Percentiles rank a stretch among this genome's conserved stretches.
phyloP scores from a whole-genome alignment of 2,888 invertebrate genomes.

The Thymelicus acteon region DNA sequence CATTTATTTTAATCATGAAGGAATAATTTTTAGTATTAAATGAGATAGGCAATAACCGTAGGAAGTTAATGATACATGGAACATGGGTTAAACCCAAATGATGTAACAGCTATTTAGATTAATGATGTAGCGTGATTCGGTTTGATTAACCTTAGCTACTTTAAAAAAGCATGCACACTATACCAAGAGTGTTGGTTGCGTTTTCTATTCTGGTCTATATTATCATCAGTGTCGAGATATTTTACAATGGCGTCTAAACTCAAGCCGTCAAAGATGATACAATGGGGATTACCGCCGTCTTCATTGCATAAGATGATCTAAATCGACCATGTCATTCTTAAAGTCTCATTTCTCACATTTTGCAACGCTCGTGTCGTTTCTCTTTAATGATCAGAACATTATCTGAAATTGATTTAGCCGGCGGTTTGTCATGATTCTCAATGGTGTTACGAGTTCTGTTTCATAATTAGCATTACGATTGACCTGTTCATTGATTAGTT shows the following conservation, averaged over 20 bases:
- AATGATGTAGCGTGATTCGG: slow-evolving; percentile 8
- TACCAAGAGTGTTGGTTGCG: too few species aligned
- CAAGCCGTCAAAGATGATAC: slow-evolving; percentile 3
- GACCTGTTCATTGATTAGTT: slow-evolving; percentile 20
- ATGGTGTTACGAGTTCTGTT: slow-evolving; percentile 20
- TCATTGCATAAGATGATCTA: slow-evolving; percentile 54
- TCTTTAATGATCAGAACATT: slow-evolving; percentile 41
- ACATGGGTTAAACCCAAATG: slow-evolving; percentile 6
- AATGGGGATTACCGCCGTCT: slow-evolving; percentile 44
- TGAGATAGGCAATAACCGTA: neutral
- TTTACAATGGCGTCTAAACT: neutral
- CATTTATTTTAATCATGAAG: neutral
- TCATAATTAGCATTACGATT: slow-evolving; percentile 33
- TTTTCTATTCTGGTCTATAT: neutral
- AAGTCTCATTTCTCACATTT: slow-evolving; percentile 51
- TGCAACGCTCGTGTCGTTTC: slow-evolving; percentile 48
- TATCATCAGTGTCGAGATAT: neutral
- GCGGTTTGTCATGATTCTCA: slow-evolving; percentile 35
- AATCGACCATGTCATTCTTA: slow-evolving; percentile 47
- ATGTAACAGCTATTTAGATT: slow-evolving; percentile 26
- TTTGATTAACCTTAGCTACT: slow-evolving; percentile 8
- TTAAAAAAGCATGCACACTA: neutral
- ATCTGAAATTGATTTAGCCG: slow-evolving; percentile 37
- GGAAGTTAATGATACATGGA: neutral
- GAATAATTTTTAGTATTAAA: neutral